phyloP scores from a whole-genome alignment of 1,140 invertebrate species.

The Mizuhopecten yessoensis region DNA sequence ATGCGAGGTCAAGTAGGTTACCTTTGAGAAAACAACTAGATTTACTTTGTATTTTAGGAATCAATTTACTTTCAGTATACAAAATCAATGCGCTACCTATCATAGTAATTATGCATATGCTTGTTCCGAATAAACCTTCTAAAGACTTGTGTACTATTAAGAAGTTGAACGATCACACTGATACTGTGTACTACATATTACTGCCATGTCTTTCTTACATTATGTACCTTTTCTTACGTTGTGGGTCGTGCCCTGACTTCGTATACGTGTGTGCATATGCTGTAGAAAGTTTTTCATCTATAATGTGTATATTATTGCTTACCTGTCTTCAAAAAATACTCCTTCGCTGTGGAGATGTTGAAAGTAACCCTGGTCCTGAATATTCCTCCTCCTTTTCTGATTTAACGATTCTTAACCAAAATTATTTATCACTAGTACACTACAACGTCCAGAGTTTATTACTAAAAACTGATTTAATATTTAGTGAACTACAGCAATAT shows the following conservation, averaged over 20 bases:
- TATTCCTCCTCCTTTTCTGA: neutral
- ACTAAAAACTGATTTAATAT: slow-evolving; percentile 21
- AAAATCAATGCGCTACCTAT: too few species aligned
- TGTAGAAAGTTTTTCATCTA: neutral
- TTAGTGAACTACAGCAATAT: neutral
- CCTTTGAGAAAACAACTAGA: too few species aligned
- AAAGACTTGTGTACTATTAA: too few species aligned
- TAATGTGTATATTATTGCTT: neutral
- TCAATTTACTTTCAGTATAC: too few species aligned
- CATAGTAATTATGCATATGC: too few species aligned
- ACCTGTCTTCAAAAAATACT: neutral
- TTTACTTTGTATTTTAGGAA: too few species aligned
- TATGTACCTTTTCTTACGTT: neutral
- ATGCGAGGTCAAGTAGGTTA: too few species aligned
- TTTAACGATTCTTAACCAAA: neutral
- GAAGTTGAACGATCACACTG: neutral
- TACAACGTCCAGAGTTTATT: neutral
- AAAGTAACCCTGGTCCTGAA: slow-evolving; percentile 46
- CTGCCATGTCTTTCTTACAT: neutral
- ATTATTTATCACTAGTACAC: neutral
- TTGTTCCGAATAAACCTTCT: too few species aligned
- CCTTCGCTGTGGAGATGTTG: slow-evolving; percentile 28
- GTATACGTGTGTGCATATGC: neutral
- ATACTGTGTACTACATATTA: neutral
- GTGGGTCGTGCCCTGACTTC: neutral